Conservation (phyloP, 2,797 vertebrate genomes). For the Muraenolepis orangiensis region DNA sequence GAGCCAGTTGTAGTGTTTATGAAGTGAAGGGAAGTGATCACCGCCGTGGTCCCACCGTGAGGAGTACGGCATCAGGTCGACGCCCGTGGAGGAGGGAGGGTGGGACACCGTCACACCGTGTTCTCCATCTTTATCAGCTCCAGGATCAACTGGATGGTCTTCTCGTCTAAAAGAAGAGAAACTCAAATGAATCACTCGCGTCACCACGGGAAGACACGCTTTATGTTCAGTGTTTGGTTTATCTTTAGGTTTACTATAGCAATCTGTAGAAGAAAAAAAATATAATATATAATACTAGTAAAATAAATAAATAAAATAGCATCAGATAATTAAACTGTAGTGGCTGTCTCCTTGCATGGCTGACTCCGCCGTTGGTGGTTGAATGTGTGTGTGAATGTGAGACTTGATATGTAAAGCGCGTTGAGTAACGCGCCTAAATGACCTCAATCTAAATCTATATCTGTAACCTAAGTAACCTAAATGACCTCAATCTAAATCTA, state of each 20-base stretch:
- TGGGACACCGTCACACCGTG: constrained; percentile 39
- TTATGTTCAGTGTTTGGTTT: not conserved
- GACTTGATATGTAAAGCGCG: no score
- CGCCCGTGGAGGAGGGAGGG: no score
- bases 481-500: no score
- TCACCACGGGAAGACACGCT: not conserved
- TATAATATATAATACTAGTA: not conserved
- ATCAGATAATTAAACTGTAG: not conserved
- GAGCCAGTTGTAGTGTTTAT: not conserved
- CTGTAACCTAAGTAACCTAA: no score
- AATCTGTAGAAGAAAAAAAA: not conserved
- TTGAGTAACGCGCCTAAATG: no score
- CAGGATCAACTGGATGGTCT: constrained; percentile 86
- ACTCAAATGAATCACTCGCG: not conserved
- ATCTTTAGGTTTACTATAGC: not conserved
- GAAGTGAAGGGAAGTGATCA: not conserved
- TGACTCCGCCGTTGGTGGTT: no score
- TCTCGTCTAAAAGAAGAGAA: constrained; percentile 77
- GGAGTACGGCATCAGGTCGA: not conserved
- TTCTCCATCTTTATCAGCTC: constrained; percentile 89
- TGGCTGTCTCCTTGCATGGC: no score
- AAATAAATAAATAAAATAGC: not conserved
- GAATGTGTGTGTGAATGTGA: no score
- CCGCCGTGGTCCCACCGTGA: not conserved
- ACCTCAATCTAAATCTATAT: no score